phyloP scores from a whole-genome alignment of 2,888 invertebrate species.

The Drepana falcataria region DNA sequence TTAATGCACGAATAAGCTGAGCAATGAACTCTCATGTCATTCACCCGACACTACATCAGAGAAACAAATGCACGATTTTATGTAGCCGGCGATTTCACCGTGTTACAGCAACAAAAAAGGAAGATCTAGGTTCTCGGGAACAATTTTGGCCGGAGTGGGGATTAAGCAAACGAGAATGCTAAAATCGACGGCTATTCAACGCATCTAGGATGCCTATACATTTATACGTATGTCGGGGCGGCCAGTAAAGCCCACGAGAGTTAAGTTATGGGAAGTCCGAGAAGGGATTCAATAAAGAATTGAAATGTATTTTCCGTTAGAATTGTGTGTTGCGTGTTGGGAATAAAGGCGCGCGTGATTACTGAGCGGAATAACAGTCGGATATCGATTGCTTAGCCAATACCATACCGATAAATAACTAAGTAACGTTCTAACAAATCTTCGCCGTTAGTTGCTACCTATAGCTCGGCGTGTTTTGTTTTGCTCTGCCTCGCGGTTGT shows the following conservation, averaged over 20 bases:
- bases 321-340: slow-evolving; percentile 46
- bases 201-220: slow-evolving; percentile 9
- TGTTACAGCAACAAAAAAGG: slow-evolving; percentile 16
- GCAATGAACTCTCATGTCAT: no score
- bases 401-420: slow-evolving; percentile 7
- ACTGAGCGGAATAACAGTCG: slow-evolving; percentile 25
- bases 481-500: no score
- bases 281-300: slow-evolving; percentile 55
- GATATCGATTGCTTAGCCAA: slow-evolving; percentile 30
- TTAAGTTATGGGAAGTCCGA: slow-evolving; percentile 35
- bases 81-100: slow-evolving; percentile 8
- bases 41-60: no score
- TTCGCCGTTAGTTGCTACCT: not conserved
- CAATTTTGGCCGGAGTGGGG: slow-evolving; percentile 26
- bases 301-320: slow-evolving; percentile 55
- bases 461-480: not conserved
- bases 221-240: slow-evolving; percentile 17
- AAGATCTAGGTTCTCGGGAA: slow-evolving; percentile 16
- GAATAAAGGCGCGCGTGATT: slow-evolving; percentile 42
- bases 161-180: slow-evolving; percentile 22
- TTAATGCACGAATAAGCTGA: no score
- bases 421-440: slow-evolving; percentile 1
- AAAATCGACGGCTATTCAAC: slow-evolving; percentile 9
- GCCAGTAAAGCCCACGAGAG: slow-evolving; percentile 32
- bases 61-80: no score